These are phyloP conservation scores for Calameuta filiformis DNA, from an alignment of 2,888 invertebrate genomes.

Conservation along the genomic window DNA sequence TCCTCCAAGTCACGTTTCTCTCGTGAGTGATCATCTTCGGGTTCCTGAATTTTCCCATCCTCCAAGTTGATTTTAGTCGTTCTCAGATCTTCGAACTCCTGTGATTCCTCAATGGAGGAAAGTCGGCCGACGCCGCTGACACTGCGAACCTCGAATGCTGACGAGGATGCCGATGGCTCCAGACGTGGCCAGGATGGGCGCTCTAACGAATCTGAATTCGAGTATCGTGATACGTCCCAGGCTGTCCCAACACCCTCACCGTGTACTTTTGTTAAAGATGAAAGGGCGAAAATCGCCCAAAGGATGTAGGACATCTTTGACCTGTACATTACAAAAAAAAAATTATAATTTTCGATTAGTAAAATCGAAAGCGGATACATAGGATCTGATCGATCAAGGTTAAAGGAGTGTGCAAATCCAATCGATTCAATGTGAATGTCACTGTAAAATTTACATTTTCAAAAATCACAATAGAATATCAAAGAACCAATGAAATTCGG, in stretches of 20 bases:
- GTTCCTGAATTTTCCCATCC: background rate
- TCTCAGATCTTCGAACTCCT: slow-evolving; percentile 5
- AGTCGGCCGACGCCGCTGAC: slow-evolving; percentile 47
- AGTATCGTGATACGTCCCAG: slow-evolving; percentile 50
- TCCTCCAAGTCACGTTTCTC: slow-evolving; percentile 28
- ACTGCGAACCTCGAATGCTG: slow-evolving; percentile 51
- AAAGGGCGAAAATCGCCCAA: slow-evolving; percentile 18
- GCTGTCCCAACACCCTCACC: slow-evolving; percentile 49
- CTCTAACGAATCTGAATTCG: slow-evolving; percentile 34
- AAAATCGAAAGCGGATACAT: background rate
- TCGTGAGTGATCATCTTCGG: slow-evolving; percentile 1
- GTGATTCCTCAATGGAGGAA: slow-evolving; percentile 14
- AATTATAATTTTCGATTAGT: background rate
- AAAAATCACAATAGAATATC: slow-evolving; percentile 32
- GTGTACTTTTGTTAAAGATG: slow-evolving; percentile 20
- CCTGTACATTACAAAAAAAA: background rate
- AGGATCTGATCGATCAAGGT: background rate
- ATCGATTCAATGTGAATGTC: slow-evolving; percentile 42
- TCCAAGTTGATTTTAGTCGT: background rate
- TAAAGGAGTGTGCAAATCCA: background rate
- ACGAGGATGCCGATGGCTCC: slow-evolving; percentile 32
- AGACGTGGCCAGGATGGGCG: slow-evolving; percentile 45
- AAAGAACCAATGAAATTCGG: slow-evolving; percentile 26
- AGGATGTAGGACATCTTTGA: slow-evolving; percentile 5
- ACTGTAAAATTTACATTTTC: slow-evolving; percentile 37